Percentiles rank a stretch among this genome's conserved stretches.
Conservation (phyloP, 2,888 invertebrate species). For the Trissolcus brochymenae region DNA sequence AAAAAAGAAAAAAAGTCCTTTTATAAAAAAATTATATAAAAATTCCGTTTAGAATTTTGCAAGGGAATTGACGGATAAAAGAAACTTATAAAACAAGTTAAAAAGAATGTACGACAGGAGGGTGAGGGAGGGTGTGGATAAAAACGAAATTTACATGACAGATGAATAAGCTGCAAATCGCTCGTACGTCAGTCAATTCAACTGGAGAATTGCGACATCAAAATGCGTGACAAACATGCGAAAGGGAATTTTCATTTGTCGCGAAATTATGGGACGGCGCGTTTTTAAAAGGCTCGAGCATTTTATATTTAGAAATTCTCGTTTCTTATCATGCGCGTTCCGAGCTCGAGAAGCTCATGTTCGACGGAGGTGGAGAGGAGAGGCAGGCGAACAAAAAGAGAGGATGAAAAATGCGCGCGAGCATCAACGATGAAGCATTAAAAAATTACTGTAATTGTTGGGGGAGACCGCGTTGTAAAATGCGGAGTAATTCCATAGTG, state of each 20-base stretch:
- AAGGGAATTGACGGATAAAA: no score
- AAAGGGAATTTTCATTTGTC: slow-evolving; percentile 48
- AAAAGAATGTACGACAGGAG: background rate
- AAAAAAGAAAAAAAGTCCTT: background rate
- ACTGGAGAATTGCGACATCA: slow-evolving; percentile 33
- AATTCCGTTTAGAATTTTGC: no score
- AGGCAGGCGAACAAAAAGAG: background rate
- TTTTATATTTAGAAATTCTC: slow-evolving; percentile 43
- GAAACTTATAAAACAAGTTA: no score
- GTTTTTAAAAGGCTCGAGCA: slow-evolving; percentile 25
- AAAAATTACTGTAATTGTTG: slow-evolving; percentile 51
- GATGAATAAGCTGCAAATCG: background rate
- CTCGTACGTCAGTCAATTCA: slow-evolving; percentile 20
- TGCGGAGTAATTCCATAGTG: slow-evolving; percentile 43
- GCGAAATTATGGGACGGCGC: slow-evolving; percentile 33
- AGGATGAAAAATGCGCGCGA: slow-evolving; percentile 24
- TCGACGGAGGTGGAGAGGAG: background rate
- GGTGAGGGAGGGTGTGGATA: background rate
- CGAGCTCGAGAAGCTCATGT: slow-evolving; percentile 5
- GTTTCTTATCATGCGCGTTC: slow-evolving; percentile 30
- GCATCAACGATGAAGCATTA: slow-evolving; percentile 36
- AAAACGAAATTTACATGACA: background rate
- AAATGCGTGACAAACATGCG: slow-evolving; percentile 45
- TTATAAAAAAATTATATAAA: no score
- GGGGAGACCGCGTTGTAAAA: slow-evolving; percentile 38